Evolutionary conservation across 2,888 invertebrate genomes (phyloP).

Genomic region (Leucoma salicis): DNA sequence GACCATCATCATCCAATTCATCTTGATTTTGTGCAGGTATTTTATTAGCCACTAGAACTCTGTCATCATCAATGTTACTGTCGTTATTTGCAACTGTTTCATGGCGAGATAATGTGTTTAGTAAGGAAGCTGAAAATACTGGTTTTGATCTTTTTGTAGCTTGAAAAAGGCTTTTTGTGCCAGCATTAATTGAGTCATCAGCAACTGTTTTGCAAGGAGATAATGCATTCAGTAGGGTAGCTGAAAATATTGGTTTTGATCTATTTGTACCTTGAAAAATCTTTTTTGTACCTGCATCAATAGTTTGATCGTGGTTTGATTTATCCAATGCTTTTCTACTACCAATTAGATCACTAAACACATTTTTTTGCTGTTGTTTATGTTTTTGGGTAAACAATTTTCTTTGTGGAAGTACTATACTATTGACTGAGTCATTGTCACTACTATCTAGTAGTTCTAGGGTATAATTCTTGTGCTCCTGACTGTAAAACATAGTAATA

Average conservation of each 20-base stretch:
- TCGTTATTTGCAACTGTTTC: constrained; percentile 54
- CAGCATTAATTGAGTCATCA: constrained; percentile 47
- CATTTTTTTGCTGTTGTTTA: constrained; percentile 42
- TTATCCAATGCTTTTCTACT: constrained; percentile 50
- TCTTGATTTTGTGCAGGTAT: no score
- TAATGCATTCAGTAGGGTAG: constrained; percentile 48
- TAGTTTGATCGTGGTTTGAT: constrained; percentile 42
- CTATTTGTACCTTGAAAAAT: constrained; percentile 50
- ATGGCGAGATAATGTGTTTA: constrained; percentile 50
- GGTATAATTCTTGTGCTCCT: constrained; percentile 54
- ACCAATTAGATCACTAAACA: constrained; percentile 44
- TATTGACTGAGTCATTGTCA: constrained; percentile 64
- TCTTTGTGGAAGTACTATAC: constrained; percentile 65
- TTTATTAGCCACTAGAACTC: no score
- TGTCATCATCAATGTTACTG: constrained; percentile 13
- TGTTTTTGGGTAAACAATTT: constrained; percentile 63
- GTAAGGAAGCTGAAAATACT: constrained; percentile 55
- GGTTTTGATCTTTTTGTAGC: constrained; percentile 44
- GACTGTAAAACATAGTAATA: constrained; percentile 52
- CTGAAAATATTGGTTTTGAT: constrained; percentile 54
- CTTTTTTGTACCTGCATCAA: constrained; percentile 47
- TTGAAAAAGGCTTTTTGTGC: constrained; percentile 55
- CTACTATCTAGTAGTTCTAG: constrained; percentile 66
- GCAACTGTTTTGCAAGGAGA: no score
- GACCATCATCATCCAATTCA: background rate